Base-by-base conservation (phyloP, 1,140 invertebrate species). In the Plectus sambesii region DNA sequence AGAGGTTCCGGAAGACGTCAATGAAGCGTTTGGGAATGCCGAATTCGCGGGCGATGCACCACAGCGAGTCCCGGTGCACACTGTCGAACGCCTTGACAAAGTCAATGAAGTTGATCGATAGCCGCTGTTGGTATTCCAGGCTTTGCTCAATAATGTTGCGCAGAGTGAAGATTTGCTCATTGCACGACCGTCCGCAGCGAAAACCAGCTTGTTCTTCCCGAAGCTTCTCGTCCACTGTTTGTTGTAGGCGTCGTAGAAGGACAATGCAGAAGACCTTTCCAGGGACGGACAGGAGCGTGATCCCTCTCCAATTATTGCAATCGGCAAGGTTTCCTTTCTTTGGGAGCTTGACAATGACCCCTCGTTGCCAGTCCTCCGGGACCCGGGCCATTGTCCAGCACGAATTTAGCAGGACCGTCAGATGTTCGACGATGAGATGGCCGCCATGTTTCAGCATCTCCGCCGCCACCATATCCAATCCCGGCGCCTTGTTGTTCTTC, bases 291-390 rank as follows among this genome's bases (percentile, higher is more conserved):
- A 57, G 42, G 1, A 61, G 47, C 5, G 35, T 51, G 19, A 61
- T 61, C 30, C 59, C 58, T 43, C 56, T 42, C 33, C 48, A 59
- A 43, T 64, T 61, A 25, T 40, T 33, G 27, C 60, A 60, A 36
- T 55, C 8, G n/a, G 26, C 46, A 12, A 56, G 51, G 44, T 62
- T 51, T 22, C 58, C 53, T 49, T 62, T 62, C 48, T 61, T 62
- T 23, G 52, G 52, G 8, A 56, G 41, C 36, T 58, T 62, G 5
- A 58, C 42, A n/a, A 58, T 22, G 23, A 45, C 30, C 29, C 53
- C 52, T 39, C 46, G 23, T 33, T 46, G 52, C 61, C 54, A 61
- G 26, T 59, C 53, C 45, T 17, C 29, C 43, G 53, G 12, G n/a
- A n/a, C n/a, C n/a, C n/a, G n/a, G 12, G 30, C 30, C 17, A 17